Conservation (phyloP, 2,113 vertebrate species). For the Psittacus erithacus region DNA sequence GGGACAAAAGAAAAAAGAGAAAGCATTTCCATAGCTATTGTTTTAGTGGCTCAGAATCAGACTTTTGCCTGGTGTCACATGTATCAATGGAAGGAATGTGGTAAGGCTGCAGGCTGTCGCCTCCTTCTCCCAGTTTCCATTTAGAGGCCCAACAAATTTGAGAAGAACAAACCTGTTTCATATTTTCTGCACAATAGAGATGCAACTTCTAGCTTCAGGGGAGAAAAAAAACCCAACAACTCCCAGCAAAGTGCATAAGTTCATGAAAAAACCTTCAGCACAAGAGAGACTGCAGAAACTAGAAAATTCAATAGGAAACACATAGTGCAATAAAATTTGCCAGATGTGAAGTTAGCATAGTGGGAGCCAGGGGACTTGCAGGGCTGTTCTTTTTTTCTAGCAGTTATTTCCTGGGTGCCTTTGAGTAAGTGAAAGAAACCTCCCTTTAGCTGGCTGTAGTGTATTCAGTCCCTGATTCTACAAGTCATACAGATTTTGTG, state of each 20-base stretch:
- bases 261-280: not conserved
- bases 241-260: not conserved
- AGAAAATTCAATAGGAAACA: not conserved
- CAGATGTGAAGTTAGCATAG: not conserved
- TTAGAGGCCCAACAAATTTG: conserved; percentile 4
- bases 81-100: conserved; percentile 39
- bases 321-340: not conserved
- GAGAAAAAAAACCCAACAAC: not conserved
- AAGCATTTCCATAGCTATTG: conserved; percentile 11
- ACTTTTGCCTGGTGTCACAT: not conserved
- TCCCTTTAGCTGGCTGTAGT: not conserved
- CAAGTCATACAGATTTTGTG: not conserved
- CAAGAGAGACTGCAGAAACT: not conserved
- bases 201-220: conserved; percentile 19
- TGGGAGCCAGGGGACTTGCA: not conserved
- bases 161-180: conserved; percentile 34
- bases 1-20: not conserved
- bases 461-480: not conserved
- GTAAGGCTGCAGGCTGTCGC: conserved; percentile 11
- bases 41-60: not conserved
- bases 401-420: not conserved
- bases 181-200: conserved; percentile 58
- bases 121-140: conserved; percentile 10
- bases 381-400: not conserved
- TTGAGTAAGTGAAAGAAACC: not conserved